These are phyloP conservation scores for Poicephalus gulielmi DNA, from an alignment of 2,113 vertebrate species.

Conservation along the genomic window DNA sequence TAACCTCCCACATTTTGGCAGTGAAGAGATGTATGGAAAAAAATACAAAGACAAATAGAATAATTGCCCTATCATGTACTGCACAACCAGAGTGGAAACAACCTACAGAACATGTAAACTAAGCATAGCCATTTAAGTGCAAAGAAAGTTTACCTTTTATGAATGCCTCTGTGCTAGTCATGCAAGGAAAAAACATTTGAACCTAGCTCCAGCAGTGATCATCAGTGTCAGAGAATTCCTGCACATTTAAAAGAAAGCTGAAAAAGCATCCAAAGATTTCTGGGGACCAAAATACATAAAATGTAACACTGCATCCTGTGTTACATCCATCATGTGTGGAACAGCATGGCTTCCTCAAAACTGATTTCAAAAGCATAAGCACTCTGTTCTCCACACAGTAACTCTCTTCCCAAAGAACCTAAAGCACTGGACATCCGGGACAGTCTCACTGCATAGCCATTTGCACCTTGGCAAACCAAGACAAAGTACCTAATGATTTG, in stretches of 20 bases:
- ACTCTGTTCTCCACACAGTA: background rate
- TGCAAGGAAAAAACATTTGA: background rate
- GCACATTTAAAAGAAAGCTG: background rate
- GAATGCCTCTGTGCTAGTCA: background rate
- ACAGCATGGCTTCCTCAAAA: background rate
- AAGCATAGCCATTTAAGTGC: background rate
- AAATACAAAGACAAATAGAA: background rate
- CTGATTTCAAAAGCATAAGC: background rate
- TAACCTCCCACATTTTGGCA: background rate
- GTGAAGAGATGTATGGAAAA: background rate
- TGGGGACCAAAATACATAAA: background rate
- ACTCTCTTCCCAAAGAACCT: background rate
- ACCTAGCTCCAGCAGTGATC: background rate
- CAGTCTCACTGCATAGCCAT: background rate
- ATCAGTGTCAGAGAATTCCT: background rate
- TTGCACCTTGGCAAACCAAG: background rate
- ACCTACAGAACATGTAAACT: background rate
- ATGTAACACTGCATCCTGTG: fast-evolving
- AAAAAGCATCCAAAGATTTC: background rate
- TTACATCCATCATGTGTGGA: background rate
- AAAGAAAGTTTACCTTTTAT: background rate
- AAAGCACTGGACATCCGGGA: background rate
- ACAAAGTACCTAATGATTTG: background rate
- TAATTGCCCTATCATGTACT: background rate
- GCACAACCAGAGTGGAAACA: background rate